Evolutionary conservation across 2,113 vertebrate species (phyloP), one percentile per base, ranked within the genome.

Genomic region (Carassius carassius): DNA sequence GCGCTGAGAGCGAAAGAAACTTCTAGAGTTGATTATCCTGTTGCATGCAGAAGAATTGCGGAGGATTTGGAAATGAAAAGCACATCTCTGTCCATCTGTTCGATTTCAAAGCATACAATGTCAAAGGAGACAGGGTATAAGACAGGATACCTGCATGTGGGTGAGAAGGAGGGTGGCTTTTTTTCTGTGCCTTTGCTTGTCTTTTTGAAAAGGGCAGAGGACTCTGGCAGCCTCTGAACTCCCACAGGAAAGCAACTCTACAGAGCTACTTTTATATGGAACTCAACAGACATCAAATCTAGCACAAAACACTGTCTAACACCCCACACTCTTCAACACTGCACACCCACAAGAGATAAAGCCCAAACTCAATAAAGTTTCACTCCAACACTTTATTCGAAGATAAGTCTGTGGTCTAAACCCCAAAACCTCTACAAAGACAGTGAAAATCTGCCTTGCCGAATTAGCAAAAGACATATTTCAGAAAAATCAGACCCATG

Each of bases 121-220:
- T 81, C 23, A 81, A 4, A 8, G 12, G 41, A 80, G 60, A 81
- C 16, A 67, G 60, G 60, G 60, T 67, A 49, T 29, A 19, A 51
- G 60, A 63, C 23, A 37, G 69, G 44, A 69, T 54, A 35, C 62
- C 44, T 81, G 37, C 0, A 4, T 47, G 78, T 49, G 41, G 37
- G 78, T 4, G 25, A 51, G 44, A 32, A 17, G 44, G 62, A 32
- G 25, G 14, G 16, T 51, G 11, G 37, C 67, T 23, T 63, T 60
- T 32, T 81, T 81, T 51, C 62, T 32, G 21, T 80, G 60, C 76
- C 76, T 60, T 54, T 78, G 56, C 63, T 49, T 51, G 44, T 65
- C 79, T 69, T 81, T 47, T 81, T 81, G 79, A 81, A 69, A 81
- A 81, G 79, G 79, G 63, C 79, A 81, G 60, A 81, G n/a, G 58